phyloP scores from a whole-genome alignment of 2,113 vertebrate genomes.

The Mola mola region DNA sequence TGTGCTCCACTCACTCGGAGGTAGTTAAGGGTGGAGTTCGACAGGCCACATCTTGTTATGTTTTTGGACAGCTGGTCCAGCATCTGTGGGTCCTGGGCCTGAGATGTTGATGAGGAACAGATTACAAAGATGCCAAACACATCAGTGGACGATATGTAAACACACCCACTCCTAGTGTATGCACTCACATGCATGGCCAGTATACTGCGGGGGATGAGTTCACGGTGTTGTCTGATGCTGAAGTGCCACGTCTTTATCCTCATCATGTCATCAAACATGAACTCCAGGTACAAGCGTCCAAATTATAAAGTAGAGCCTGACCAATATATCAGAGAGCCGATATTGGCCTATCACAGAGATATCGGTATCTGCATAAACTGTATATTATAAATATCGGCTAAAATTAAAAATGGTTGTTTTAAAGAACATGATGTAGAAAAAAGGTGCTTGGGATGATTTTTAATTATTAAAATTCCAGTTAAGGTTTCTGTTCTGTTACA shows the following conservation, averaged over 20 bases:
- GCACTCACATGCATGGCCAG: constrained; percentile 96
- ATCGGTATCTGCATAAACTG: too few relatives aligned
- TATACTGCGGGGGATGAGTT: constrained; percentile 98
- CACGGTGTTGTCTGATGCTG: constrained; percentile 97
- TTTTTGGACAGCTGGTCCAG: constrained; percentile 99
- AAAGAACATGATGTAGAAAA: too few relatives aligned
- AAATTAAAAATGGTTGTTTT: too few relatives aligned
- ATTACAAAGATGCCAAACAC: constrained; percentile 1
- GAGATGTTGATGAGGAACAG: constrained; percentile 1
- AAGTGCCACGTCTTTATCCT: constrained; percentile 99
- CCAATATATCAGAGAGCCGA: too few relatives aligned
- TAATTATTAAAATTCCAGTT: too few relatives aligned
- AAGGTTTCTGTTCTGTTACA: too few relatives aligned
- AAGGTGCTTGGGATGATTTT: too few relatives aligned
- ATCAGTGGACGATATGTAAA: neutral
- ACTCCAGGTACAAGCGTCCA: constrained; percentile 97
- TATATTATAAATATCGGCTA: too few relatives aligned
- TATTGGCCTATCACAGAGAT: too few relatives aligned
- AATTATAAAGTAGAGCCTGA: too few relatives aligned
- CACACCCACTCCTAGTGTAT: neutral
- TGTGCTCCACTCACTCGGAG: constrained; percentile 90
- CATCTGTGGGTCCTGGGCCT: constrained; percentile 99
- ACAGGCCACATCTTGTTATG: constrained; percentile 97
- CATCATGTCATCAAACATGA: constrained; percentile 99
- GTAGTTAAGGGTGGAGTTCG: constrained; percentile 99